Conservation (phyloP, 2,113 vertebrate genomes). For the Eurystomus gularis region DNA sequence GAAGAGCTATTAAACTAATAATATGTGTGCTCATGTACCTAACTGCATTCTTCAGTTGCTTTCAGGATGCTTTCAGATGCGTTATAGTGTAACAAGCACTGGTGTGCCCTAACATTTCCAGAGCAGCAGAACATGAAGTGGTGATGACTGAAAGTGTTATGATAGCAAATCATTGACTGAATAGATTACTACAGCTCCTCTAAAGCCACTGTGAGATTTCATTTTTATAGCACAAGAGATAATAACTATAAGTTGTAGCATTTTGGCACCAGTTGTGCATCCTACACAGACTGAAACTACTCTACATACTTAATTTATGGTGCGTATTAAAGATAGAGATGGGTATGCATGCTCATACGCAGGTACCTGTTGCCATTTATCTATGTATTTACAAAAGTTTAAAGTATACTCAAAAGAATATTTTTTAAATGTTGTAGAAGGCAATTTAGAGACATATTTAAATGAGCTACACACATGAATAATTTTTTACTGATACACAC, state of each 20-base stretch:
- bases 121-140: not conserved
- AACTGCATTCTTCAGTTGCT: not conserved
- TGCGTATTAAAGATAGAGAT: not conserved
- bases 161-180: not conserved
- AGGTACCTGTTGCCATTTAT: not conserved
- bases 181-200: not conserved
- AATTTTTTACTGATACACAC: not conserved
- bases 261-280: not conserved
- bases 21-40: not conserved
- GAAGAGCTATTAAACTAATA: not conserved
- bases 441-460: not conserved
- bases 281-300: accelerated
- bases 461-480: not conserved
- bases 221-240: not conserved
- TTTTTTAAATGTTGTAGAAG: not conserved
- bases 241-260: not conserved
- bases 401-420: not conserved
- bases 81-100: not conserved
- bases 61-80: not conserved
- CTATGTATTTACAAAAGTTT: not conserved
- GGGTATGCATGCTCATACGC: not conserved
- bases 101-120: not conserved
- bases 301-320: not conserved
- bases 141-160: not conserved
- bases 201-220: not conserved